Base-by-base conservation (phyloP, 1,140 invertebrate genomes). In the Drosophila burlai region DNA sequence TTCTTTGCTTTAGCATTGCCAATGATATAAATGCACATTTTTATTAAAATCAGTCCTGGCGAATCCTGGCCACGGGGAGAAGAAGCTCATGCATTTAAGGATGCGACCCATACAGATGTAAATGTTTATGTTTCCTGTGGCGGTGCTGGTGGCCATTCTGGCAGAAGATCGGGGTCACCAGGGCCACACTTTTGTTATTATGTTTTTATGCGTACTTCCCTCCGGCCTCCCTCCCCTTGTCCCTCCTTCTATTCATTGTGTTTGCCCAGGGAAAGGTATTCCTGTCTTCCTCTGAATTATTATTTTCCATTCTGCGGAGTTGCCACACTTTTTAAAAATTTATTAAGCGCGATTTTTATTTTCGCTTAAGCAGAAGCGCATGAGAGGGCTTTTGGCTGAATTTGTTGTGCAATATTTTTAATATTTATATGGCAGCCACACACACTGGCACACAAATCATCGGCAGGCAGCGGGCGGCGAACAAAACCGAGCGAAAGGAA, bases 321-420 rank as follows among this genome's bases (percentile, higher is more conserved):
- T 84, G 84, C 84, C 81, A 89, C 84, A 90, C 74, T 84, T 89
- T 89, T 89, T 90, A 90, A 81, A 79, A 78, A 89, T 89, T 89
- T 89, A 89, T 81, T 84, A 84, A 89, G 66, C 85, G 57, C 85
- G 66, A 89, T 81, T 78, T 90, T 84, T 60, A 52, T 64, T 73
- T 57, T 54, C 76, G 62, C 49, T 79, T 83, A 78, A 74, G 75
- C 76, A 83, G 66, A 43, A 49, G 34, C 42, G 38, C 11, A 34
- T 24, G 10, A 26, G 24, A 38, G 52, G n/a, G 43, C 49, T 52
- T 52, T 52, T 52, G 10, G 7, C 21, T 38, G 77, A 81, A 79
- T 75, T 84, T 89, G 69, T 87, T 81, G 77, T 87, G 81, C 85
- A 89, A 87, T 84, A 89, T 87, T 87, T 87, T 87, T 89, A 89